These are phyloP conservation scores for Trachelus stipa DNA, from an alignment of 2,888 invertebrate species.

Conservation along the genomic window DNA sequence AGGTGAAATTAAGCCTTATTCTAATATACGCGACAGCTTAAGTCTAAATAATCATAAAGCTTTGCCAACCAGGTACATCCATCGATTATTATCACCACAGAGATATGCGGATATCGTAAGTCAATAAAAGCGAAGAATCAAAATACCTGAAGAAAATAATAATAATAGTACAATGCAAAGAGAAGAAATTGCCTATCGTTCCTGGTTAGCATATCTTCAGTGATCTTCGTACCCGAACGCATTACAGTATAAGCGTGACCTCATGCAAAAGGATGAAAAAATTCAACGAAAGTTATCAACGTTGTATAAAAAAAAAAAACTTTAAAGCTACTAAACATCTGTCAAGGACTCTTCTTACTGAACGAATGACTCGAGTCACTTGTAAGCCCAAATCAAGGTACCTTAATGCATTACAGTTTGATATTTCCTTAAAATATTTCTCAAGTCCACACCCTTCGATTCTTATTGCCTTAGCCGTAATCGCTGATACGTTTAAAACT, in stretches of 20 bases:
- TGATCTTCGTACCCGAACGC: not conserved
- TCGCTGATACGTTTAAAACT: not conserved
- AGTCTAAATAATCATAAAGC: not conserved
- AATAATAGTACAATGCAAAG: not conserved
- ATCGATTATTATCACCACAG: not conserved
- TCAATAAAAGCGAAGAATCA: not conserved
- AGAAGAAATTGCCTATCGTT: not conserved
- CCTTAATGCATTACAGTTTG: not conserved
- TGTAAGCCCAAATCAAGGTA: not conserved
- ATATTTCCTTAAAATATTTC: not conserved
- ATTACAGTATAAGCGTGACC: not conserved
- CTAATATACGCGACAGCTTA: not conserved
- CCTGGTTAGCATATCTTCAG: not conserved
- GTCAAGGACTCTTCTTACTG: not conserved
- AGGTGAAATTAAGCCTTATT: not conserved
- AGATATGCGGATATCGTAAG: not conserved
- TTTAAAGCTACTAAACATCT: not conserved
- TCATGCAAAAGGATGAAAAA: not conserved
- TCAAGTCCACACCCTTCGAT: not conserved
- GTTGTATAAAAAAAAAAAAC: not conserved
- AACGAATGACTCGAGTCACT: not conserved
- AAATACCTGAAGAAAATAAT: not conserved
- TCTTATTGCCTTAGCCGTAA: not conserved
- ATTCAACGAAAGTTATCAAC: not conserved
- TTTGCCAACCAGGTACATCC: not conserved